Percentiles rank a stretch among this genome's conserved stretches.
Conservation (phyloP, 1,140 invertebrate genomes). For the Caenorhabditis brenneri region DNA sequence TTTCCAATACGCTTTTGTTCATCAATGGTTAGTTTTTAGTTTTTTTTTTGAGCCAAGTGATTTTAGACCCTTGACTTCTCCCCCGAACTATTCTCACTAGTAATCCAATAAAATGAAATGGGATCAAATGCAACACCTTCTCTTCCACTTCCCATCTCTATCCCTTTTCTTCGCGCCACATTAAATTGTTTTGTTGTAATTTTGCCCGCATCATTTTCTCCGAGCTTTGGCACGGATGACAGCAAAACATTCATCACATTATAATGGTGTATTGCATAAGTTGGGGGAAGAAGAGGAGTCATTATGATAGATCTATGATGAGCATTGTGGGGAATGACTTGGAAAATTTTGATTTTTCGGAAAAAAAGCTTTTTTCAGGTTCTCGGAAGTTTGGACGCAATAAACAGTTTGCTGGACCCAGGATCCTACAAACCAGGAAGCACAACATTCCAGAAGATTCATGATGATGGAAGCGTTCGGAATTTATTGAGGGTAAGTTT, state of each 20-base stretch:
- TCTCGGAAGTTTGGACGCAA: slow-evolving; percentile 7
- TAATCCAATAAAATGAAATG: slow-evolving; percentile 8
- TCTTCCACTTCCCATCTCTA: background rate
- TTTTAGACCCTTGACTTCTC: slow-evolving; percentile 5
- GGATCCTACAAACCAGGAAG: slow-evolving; percentile 6
- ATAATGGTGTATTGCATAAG: slow-evolving; percentile 15
- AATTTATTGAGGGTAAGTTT: background rate
- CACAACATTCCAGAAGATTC: slow-evolving; percentile 19
- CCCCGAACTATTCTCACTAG: background rate
- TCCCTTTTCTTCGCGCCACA: background rate
- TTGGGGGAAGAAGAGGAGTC: background rate
- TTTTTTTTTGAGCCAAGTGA: background rate
- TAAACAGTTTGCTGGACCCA: slow-evolving; percentile 16
- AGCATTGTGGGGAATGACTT: background rate
- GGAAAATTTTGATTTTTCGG: too few relatives aligned
- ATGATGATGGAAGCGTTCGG: slow-evolving; percentile 26
- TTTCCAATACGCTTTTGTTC: background rate
- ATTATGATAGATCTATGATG: background rate
- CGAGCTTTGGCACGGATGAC: background rate
- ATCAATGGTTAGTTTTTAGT: background rate
- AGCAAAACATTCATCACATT: background rate
- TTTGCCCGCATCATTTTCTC: slow-evolving; percentile 17
- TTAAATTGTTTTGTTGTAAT: slow-evolving; percentile 13
- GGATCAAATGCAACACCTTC: slow-evolving; percentile 17
- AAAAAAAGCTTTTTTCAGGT: background rate